Conservation (phyloP, 2,888 invertebrate species). For the Chaetoderma sp. region DNA sequence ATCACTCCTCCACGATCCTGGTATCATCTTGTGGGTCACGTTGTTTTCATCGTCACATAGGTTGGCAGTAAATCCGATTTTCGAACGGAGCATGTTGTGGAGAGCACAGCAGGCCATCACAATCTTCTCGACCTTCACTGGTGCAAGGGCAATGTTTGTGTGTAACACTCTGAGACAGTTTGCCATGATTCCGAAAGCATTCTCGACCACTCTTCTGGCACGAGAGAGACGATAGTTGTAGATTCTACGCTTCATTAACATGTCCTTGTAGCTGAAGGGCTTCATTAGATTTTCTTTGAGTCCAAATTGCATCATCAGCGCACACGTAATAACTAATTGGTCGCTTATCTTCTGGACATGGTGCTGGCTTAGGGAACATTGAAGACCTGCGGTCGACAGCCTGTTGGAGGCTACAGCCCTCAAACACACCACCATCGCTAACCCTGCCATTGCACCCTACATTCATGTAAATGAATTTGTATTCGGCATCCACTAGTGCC, state of each 20-base stretch:
- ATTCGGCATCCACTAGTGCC: not conserved
- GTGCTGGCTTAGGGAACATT: not conserved
- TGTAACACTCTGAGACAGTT: not conserved
- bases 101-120: not conserved
- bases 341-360: not conserved
- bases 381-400: not conserved
- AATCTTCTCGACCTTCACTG: not conserved
- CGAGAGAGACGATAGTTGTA: not conserved
- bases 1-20: too few relatives aligned
- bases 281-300: not conserved
- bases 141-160: not conserved
- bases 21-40: too few relatives aligned
- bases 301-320: not conserved
- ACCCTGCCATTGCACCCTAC: not conserved
- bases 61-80: too few relatives aligned
- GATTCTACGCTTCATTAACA: not conserved
- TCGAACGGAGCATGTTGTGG: slow-evolving; percentile 4
- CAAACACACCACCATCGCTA: not conserved
- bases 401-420: not conserved
- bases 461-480: not conserved
- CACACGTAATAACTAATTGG: not conserved
- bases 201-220: not conserved
- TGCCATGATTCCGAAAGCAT: not conserved
- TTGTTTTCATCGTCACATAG: too few relatives aligned
- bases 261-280: not conserved